These are phyloP conservation scores for Aphrocallistes beatrix DNA, from an alignment of 37 sponge, comb jelly and placozoan genomes.

Conservation along the genomic window DNA sequence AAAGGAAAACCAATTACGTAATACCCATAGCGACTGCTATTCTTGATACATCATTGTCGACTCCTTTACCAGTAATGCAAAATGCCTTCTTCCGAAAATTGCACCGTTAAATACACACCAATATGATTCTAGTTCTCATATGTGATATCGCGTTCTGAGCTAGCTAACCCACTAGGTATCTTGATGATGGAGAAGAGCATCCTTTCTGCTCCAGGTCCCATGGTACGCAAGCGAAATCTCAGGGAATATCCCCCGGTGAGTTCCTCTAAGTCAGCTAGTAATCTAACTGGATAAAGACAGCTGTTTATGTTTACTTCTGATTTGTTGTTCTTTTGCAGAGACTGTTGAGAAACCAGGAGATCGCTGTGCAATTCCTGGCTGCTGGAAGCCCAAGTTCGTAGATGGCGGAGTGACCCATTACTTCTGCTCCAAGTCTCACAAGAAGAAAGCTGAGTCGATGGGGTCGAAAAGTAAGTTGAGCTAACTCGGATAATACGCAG, in stretches of 20 bases:
- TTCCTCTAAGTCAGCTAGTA: too few species aligned
- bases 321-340: neutral
- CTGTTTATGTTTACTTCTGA: neutral
- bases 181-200: neutral
- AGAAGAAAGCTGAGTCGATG: neutral
- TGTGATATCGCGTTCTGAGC: too few species aligned
- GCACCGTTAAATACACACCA: too few species aligned
- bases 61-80: too few species aligned
- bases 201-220: constrained; percentile 16
- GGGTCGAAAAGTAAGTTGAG: neutral
- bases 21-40: too few species aligned
- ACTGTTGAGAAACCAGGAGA: constrained; percentile 1
- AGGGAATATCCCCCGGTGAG: neutral
- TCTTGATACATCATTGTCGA: too few species aligned
- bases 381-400: neutral
- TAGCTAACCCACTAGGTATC: neutral
- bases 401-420: neutral
- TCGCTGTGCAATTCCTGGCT: constrained; percentile 15
- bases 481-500: neutral
- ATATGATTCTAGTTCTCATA: neutral
- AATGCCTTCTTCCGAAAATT: too few species aligned
- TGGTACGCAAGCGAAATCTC: neutral
- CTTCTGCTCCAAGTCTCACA: constrained; percentile 21
- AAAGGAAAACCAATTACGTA: too few species aligned
- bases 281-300: neutral